Base-by-base conservation (phyloP, 2,113 vertebrate species). In the Ammodytes marinus region DNA sequence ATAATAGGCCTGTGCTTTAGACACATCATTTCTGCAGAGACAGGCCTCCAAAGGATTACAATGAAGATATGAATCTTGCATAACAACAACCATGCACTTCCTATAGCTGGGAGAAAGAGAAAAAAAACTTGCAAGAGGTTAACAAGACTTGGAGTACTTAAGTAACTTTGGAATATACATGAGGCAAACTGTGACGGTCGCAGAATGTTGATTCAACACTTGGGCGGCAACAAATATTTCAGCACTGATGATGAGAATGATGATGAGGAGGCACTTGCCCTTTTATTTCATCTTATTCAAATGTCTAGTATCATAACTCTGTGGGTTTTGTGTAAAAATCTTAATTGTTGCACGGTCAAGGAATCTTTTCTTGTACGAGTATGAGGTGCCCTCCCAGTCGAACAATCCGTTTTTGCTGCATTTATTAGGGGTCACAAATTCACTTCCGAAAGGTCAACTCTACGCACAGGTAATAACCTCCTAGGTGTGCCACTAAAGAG, bases 1-100 rank as follows among this genome's bases (percentile, higher is more conserved):
- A 90, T 95, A 95, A 95, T 95, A 92, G 93, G 84, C 82, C 91
- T 92, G 65, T 69, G 89, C 89, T 89, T 95, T 82, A 79, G 86
- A 93, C 84, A 91, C 88, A 92, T 93, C 92, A 92, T 93, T 93
- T 93, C 93, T 86, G 74, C 82, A 78, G 87, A 91, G 84, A 89
- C 83, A 66, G 89, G 80, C 86, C 87, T 88, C 83, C 5, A 42
- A 27, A 86, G 85, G 86, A 92, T 89, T 92, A 63, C 59, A 84
- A 89, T 88, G 91, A 92, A 92, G 91, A 94, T 94, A 94, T 88
- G 89, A 83, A 91, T 93, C 93, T 92, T 92, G 90, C 86, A 88
- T 85, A 93, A 94, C 91, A 92, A 93, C 90, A 95, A 93, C 4
- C 49, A 82, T 79, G 60, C 85, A 74, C 80, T 88, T 91, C 76